Conservation (phyloP, 2,113 vertebrate species). For the Thalassarche chlororhynchos region DNA sequence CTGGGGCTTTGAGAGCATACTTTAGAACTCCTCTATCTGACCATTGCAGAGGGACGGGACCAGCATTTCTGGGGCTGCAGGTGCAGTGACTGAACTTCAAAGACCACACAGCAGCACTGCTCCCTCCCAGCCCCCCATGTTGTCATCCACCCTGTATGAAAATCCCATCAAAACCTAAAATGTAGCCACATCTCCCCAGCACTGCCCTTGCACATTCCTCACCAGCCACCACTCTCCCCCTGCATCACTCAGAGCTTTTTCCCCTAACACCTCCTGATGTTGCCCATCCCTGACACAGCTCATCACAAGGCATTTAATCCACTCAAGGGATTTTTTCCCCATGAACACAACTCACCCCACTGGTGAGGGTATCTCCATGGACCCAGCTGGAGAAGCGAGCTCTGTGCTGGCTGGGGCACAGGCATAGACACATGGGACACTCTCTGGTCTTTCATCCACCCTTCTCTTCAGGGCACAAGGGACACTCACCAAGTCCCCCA, state of each 20-base stretch:
- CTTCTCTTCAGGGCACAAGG: not conserved
- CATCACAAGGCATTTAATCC: not conserved
- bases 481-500: rapidly evolving
- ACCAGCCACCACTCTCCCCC: not conserved
- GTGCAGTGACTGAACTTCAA: not conserved
- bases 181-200: not conserved
- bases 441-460: not conserved
- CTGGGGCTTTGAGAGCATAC: not conserved
- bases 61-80: not conserved
- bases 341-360: rapidly evolving
- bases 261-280: not conserved
- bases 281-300: not conserved
- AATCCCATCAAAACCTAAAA: not conserved
- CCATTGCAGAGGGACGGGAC: rapidly evolving
- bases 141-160: not conserved
- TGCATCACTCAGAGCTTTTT: not conserved
- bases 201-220: too few species aligned
- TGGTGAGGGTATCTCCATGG: not conserved
- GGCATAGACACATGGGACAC: not conserved
- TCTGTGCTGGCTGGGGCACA: not conserved
- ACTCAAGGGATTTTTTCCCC: not conserved
- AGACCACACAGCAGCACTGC: not conserved
- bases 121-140: not conserved
- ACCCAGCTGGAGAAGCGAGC: not conserved
- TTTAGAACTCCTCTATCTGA: not conserved